Evolutionary conservation across 2,113 vertebrate genomes (phyloP).

Genomic region (Cercocebus atys): DNA sequence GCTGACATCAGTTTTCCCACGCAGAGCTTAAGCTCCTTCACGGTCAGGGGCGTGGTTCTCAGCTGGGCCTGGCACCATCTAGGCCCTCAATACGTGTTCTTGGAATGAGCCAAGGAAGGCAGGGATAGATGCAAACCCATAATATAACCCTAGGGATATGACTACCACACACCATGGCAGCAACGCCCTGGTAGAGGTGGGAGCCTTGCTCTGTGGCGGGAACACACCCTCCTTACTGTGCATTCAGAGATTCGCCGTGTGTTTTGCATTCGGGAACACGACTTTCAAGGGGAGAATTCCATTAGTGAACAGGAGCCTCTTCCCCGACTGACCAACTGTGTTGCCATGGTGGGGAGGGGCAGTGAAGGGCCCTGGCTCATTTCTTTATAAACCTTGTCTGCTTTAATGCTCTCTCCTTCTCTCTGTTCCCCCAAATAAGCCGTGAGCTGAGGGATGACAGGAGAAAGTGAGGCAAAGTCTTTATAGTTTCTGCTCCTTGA

Average conservation of each 20-base stretch:
- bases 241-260: not conserved
- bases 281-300: too few species aligned
- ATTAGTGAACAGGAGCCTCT: accelerated
- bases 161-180: accelerated
- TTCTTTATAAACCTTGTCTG: not conserved
- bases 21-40: not conserved
- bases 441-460: not conserved
- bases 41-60: accelerated
- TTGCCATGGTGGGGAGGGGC: accelerated
- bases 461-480: not conserved
- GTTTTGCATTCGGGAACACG: not conserved
- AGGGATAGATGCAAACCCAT: not conserved
- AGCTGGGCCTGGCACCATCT: too few species aligned
- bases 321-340: not conserved
- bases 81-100: accelerated
- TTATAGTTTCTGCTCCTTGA: accelerated
- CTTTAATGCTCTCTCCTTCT: not conserved
- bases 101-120: not conserved
- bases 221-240: accelerated
- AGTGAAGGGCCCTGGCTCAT: not conserved
- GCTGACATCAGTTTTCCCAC: accelerated
- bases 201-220: not conserved
- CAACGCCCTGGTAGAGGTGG: accelerated
- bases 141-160: accelerated
- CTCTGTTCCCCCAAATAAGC: not conserved